phyloP scores from a whole-genome alignment of 1,140 invertebrate genomes.

The Chlorops oryzae region DNA sequence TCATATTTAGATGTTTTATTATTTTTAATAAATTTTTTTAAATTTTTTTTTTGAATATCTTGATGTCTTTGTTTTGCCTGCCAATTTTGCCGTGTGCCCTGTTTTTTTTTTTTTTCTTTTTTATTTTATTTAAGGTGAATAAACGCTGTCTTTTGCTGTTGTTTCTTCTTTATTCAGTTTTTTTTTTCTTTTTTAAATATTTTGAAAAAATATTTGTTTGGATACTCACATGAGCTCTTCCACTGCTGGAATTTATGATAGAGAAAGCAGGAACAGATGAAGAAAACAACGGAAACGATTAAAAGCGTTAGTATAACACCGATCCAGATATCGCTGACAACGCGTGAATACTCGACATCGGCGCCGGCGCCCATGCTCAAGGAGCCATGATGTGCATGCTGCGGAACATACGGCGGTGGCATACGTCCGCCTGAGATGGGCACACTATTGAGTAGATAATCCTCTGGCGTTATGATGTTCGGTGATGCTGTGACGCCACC shows the following conservation, averaged over 20 bases:
- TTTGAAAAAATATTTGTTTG: slow-evolving; percentile 51
- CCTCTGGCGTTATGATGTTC: too few relatives aligned
- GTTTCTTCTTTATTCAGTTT: slow-evolving; percentile 21
- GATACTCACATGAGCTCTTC: slow-evolving; percentile 57
- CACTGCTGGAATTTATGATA: slow-evolving; percentile 63
- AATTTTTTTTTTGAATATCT: slow-evolving; percentile 11
- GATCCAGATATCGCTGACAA: slow-evolving; percentile 57
- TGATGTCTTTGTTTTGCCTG: slow-evolving; percentile 42
- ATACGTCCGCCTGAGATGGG: slow-evolving; percentile 25
- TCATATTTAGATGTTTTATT: too few relatives aligned
- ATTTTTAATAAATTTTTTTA: too few relatives aligned
- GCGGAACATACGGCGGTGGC: slow-evolving; percentile 25
- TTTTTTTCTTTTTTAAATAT: slow-evolving; percentile 27
- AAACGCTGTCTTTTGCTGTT: slow-evolving; percentile 14
- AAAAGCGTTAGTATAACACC: slow-evolving; percentile 56
- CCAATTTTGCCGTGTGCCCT: slow-evolving; percentile 21
- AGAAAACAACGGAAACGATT: slow-evolving; percentile 56
- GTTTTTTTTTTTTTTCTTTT: slow-evolving; percentile 27
- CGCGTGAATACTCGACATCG: slow-evolving; percentile 38
- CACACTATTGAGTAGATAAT: slow-evolving; percentile 28
- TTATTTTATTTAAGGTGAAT: not conserved
- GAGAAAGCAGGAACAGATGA: slow-evolving; percentile 56
- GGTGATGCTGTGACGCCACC: slow-evolving; percentile 19
- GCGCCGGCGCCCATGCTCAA: too few relatives aligned
- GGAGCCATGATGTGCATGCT: slow-evolving; percentile 28